Base-by-base conservation (phyloP, 2,113 vertebrate genomes). In the Prietella phreatophila region DNA sequence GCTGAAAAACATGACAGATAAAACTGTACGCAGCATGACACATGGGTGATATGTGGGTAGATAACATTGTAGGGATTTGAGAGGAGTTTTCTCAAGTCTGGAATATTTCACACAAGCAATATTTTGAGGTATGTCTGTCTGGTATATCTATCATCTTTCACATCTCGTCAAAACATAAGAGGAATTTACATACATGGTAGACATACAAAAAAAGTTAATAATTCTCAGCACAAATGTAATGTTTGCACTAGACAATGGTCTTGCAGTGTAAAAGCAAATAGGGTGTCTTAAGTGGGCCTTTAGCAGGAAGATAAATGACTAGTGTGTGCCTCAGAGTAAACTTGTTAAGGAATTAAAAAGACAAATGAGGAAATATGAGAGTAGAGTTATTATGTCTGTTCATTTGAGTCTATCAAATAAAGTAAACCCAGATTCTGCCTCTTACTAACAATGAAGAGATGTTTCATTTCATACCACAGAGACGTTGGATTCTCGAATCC, bases 371-470 rank as follows among this genome's bases (percentile, higher is more conserved):
- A 22, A 55, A 81, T 61, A 56, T 61, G 42, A 69, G 61, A 19
- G 39, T 4, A 81, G 76, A 79, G 85, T 86, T 39, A 55, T 81
- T 81, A 81, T 71, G 11, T 86, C 50, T 63, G 58, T 63, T 65
- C 42, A 30, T 61, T 36, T 65, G 5, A 30, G 85, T 65, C 61
- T 81, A 30, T 39, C 14, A 80, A 80, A 63, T 81, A 69, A 47
- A 81, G 47, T 22, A 20, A 69, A 11, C 63, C 61, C 33, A 20
- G 17, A 47, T 89, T 87, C 90, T 88, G 86, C 83, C 47, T 82
- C 53, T 89, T 89, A 92, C 91, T 91, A 89, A 85, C 83, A 33
- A 76, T 39, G 42, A 50, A n/a, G 25, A 15, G 42, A 53, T 75
- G 42, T 75, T 75, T 80, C 0, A 19, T 80, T 55, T 55, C 19